Conservation (phyloP, 1,140 invertebrate species). For the Leptinotarsa undecemlineata region DNA sequence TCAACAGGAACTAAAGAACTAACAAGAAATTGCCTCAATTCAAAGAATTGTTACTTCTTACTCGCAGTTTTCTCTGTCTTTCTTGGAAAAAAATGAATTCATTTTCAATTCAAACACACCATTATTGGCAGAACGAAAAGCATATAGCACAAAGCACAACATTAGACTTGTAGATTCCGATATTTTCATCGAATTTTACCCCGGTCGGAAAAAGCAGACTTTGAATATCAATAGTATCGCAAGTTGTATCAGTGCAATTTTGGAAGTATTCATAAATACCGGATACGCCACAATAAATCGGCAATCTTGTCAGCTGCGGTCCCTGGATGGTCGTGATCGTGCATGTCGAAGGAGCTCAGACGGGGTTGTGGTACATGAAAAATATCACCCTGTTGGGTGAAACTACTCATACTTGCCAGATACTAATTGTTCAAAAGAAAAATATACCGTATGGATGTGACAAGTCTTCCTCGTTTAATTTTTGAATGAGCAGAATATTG, state of each 20-base stretch:
- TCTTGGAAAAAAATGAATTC: neutral
- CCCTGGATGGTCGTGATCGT: slow-evolving; percentile 35
- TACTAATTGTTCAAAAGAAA: neutral
- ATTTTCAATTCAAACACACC: slow-evolving; percentile 4
- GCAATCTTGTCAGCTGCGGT: slow-evolving; percentile 31
- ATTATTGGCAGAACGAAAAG: neutral
- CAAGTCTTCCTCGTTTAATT: no score
- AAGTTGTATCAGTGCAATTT: slow-evolving; percentile 23
- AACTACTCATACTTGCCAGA: neutral
- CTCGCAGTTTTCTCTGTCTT: no score
- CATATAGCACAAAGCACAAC: neutral
- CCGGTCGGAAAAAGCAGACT: neutral
- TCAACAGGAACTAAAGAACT: no score
- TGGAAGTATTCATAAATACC: slow-evolving; percentile 39
- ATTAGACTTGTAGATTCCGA: neutral
- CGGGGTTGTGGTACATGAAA: slow-evolving; percentile 4
- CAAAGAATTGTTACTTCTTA: no score
- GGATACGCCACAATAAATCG: slow-evolving; percentile 37
- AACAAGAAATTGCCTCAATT: no score
- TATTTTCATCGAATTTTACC: slow-evolving; percentile 5
- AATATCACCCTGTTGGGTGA: slow-evolving; percentile 9
- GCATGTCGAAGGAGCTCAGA: slow-evolving; percentile 24
- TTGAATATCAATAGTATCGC: slow-evolving; percentile 17
- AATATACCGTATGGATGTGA: no score
- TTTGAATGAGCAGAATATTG: no score